A percentile compares a stretch with the other conserved stretches of the same genome.
These are phyloP conservation scores for Apotomis capreana DNA, from an alignment of 2,888 invertebrate genomes.

Conservation along the genomic window DNA sequence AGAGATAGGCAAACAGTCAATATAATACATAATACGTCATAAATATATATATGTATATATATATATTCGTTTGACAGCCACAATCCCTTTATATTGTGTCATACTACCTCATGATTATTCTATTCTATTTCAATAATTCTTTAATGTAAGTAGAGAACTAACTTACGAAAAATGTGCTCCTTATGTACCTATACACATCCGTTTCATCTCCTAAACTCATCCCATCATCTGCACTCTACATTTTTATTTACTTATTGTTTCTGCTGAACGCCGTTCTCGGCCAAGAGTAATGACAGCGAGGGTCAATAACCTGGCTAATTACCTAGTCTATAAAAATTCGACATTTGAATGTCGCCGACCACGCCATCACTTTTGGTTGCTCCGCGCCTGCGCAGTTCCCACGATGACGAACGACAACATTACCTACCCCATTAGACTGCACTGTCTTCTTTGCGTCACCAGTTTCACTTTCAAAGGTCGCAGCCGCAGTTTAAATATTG, in stretches of 20 bases:
- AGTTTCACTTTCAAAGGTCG: slow-evolving; percentile 42
- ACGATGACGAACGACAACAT: slow-evolving; percentile 17
- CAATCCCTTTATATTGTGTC: no score
- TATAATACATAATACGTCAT: no score
- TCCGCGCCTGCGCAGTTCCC: slow-evolving; percentile 24
- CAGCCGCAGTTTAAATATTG: neutral
- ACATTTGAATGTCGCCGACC: neutral
- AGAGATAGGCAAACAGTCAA: no score
- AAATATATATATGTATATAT: no score
- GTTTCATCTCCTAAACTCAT: neutral
- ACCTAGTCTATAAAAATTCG: neutral
- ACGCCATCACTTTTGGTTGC: neutral
- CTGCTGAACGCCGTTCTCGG: neutral
- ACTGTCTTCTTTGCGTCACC: slow-evolving; percentile 33
- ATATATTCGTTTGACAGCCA: no score
- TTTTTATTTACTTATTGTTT: neutral
- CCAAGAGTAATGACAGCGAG: neutral
- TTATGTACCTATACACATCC: neutral
- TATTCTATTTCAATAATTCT: no score
- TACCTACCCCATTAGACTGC: slow-evolving; percentile 33
- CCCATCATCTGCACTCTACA: neutral
- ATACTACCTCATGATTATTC: no score
- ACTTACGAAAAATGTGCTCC: no score
- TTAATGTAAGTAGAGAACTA: no score
- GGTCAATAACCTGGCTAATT: neutral